Base-by-base conservation (phyloP, 1,140 invertebrate genomes). In the Pygmarrhopalites habei region DNA sequence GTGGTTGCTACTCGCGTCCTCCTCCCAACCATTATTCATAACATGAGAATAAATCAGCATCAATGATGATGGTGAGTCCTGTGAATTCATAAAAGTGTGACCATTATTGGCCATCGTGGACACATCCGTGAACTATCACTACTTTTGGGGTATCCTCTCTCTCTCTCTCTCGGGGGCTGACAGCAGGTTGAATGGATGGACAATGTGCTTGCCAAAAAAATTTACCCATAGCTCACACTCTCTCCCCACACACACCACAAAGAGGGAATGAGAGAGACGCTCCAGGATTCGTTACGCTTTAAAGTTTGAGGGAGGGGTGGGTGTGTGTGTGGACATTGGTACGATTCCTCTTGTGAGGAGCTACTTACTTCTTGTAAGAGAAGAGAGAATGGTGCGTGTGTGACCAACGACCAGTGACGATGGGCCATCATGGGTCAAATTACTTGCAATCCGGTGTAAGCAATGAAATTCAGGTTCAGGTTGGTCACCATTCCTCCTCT, bases 21-120 rank as follows among this genome's bases (percentile, higher is more conserved):
- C n/a, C n/a, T n/a, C n/a, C n/a, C n/a, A n/a, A 28, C 64, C 64
- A 66, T 66, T 66, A 66, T 61, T 66, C 64, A 66, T 56, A 66
- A 58, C 59, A 66, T 56, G 58, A 58, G 64, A 62, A 66, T 66
- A 66, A 66, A 66, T 66, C 64, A 66, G 64, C 29, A 52, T 58
- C 59, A 61, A 66, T 66, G 64, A 62, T 60, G 49, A 52, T 52
- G 49, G 49, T 52, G 25, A 52, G 15, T 52, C 49, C 49, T 25
- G 49, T 52, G 25, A 52, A 52, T 26, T 52, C 25, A 25, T 26
- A 52, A 52, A 26, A 52, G 25, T 52, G 49, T 25, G 14, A 25
- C 49, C 49, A 52, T 26, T 52, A 52, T 52, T 52, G 49, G n/a
- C 49, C 49, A 52, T 52, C 49, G 23, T 52, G 21, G 21, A 52